Conservation (phyloP, 2,113 vertebrate genomes). For the Aplodontia rufa region DNA sequence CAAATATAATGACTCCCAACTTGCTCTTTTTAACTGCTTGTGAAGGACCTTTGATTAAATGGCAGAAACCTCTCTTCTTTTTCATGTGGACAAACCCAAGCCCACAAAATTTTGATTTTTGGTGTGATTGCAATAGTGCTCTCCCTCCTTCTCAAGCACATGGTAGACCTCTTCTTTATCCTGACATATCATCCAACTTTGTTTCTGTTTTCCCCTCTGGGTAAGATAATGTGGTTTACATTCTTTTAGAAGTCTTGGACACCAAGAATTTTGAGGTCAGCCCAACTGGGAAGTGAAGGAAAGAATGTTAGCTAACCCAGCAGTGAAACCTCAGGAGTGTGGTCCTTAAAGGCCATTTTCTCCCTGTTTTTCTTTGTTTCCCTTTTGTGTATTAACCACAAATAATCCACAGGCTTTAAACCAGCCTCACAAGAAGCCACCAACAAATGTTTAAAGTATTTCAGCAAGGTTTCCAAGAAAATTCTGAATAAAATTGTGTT, state of each 20-base stretch:
- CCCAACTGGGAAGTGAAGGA: slow-evolving; percentile 67
- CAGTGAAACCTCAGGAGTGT: slow-evolving; percentile 64
- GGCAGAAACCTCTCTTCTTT: slow-evolving; percentile 50
- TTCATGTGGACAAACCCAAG: slow-evolving; percentile 58
- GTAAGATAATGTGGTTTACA: slow-evolving; percentile 77
- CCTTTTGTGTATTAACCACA: slow-evolving; percentile 72
- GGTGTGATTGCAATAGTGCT: slow-evolving; percentile 36
- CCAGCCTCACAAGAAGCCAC: slow-evolving; percentile 64
- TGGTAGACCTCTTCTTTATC: slow-evolving; percentile 63
- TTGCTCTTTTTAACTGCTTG: slow-evolving; percentile 32
- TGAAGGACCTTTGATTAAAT: slow-evolving; percentile 42
- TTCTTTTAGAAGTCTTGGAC: slow-evolving; percentile 72
- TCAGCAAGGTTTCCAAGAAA: slow-evolving; percentile 60
- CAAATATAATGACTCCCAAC: slow-evolving; percentile 54
- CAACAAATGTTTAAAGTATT: slow-evolving; percentile 69
- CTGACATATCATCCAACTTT: slow-evolving; percentile 66
- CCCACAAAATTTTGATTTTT: slow-evolving; percentile 69
- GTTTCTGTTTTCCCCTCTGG: slow-evolving; percentile 71
- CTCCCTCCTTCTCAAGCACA: slow-evolving; percentile 55
- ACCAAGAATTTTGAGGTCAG: slow-evolving; percentile 79
- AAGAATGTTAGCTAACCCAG: slow-evolving; percentile 69
- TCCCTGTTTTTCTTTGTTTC: slow-evolving; percentile 35
- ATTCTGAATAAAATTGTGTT: slow-evolving; percentile 41
- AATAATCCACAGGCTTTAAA: slow-evolving; percentile 67
- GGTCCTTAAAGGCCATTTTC: slow-evolving; percentile 51